Percentiles rank a stretch among this genome's conserved stretches.
These are phyloP conservation scores for Lepidiolamprologus cunningtoni DNA, from an alignment of 2,113 vertebrate species.

Conservation along the genomic window DNA sequence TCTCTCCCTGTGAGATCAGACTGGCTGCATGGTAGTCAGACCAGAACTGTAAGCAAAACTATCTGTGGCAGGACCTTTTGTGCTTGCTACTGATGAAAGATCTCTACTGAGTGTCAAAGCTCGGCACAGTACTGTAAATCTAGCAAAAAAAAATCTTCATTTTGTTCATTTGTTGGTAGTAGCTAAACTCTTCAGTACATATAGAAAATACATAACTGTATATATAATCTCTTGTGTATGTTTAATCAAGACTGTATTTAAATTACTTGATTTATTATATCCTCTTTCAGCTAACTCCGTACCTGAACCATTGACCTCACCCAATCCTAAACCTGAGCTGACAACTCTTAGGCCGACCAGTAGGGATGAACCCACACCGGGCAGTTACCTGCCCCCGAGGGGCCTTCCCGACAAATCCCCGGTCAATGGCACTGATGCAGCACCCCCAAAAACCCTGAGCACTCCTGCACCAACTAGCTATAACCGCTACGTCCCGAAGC, in stretches of 20 bases:
- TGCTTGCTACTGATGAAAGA: background rate
- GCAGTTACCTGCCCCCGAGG: slow-evolving; percentile 61
- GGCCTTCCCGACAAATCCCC: slow-evolving; percentile 78
- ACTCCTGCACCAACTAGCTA: slow-evolving; percentile 68
- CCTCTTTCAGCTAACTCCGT: slow-evolving; percentile 69
- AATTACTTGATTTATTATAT: background rate
- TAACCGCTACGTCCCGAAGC: slow-evolving; percentile 83
- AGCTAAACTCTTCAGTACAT: background rate
- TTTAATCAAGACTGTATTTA: background rate
- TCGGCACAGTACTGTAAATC: background rate
- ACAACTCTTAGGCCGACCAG: slow-evolving; percentile 73
- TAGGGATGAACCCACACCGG: slow-evolving; percentile 80
- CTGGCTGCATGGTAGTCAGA: background rate
- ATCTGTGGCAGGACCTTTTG: background rate
- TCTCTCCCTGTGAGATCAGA: background rate
- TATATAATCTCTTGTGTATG: background rate
- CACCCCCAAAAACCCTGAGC: slow-evolving; percentile 65
- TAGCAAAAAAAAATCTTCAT: background rate
- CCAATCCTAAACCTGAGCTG: slow-evolving; percentile 80
- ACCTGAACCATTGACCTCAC: slow-evolving; percentile 74
- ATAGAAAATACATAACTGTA: background rate
- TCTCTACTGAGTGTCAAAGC: background rate
- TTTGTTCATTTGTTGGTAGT: background rate
- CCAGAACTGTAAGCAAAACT: background rate
- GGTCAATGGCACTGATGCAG: slow-evolving; percentile 75